These are phyloP conservation scores for Eulacestoma nigropectus DNA, from an alignment of 2,113 vertebrate species.

Conservation along the genomic window DNA sequence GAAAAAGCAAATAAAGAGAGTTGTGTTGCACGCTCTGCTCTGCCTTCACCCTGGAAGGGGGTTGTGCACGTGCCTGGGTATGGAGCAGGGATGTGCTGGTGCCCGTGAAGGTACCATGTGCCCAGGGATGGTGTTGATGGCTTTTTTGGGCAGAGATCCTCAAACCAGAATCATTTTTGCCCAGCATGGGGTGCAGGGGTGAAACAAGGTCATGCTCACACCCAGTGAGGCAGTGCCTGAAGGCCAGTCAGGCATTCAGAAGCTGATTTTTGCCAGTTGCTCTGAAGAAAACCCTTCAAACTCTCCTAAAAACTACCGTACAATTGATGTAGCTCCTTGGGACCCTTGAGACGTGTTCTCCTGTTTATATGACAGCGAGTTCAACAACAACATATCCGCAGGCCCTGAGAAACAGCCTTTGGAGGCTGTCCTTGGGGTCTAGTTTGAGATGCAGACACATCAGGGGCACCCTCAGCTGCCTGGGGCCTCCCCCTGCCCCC, in stretches of 20 bases:
- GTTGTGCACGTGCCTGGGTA: accelerated
- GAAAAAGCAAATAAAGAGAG: neutral
- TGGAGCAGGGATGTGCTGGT: neutral
- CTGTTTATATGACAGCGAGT: neutral
- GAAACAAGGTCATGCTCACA: neutral
- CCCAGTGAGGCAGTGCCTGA: too few species aligned
- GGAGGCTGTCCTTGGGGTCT: neutral
- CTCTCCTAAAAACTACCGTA: neutral
- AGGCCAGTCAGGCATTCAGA: neutral
- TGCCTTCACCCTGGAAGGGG: neutral
- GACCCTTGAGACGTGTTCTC: neutral
- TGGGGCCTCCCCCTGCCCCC: neutral
- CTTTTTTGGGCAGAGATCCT: neutral
- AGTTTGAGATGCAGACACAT: neutral
- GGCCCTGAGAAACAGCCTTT: neutral
- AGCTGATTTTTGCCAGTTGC: neutral
- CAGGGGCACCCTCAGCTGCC: neutral
- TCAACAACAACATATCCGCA: neutral
- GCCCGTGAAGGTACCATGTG: accelerated
- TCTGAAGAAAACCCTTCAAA: neutral
- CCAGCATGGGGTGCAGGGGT: neutral
- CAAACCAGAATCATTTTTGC: neutral
- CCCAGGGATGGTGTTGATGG: neutral
- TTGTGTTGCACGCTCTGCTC: neutral
- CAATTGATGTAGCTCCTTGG: neutral